Percentiles rank a stretch among this genome's conserved stretches.
phyloP scores from a whole-genome alignment of 2,888 invertebrate species.

The Hypolimnas misippus region DNA sequence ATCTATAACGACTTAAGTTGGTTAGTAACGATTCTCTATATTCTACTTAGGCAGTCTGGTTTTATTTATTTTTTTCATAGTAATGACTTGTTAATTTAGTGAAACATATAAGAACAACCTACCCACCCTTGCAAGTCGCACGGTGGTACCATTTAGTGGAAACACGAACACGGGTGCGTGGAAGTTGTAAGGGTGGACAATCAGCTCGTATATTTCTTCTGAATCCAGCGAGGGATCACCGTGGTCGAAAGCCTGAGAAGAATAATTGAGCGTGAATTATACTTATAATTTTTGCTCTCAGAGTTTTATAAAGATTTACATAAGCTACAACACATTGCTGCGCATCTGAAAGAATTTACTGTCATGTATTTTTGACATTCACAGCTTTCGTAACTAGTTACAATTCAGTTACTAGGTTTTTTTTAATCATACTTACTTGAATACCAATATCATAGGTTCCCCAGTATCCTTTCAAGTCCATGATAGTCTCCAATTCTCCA shows the following conservation, averaged over 20 bases:
- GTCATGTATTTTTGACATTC: too few species aligned
- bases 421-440: constrained; percentile 60
- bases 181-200: constrained; percentile 84
- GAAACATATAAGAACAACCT: background rate
- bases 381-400: too few species aligned
- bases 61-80: background rate
- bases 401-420: background rate
- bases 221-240: constrained; percentile 70
- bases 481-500: constrained; percentile 71
- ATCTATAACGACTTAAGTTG: too few species aligned
- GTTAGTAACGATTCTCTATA: too few species aligned
- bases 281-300: background rate
- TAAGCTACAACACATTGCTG: too few species aligned
- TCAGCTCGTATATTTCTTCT: constrained; percentile 69
- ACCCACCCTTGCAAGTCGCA: constrained; percentile 74
- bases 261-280: background rate
- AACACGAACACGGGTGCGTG: constrained; percentile 80
- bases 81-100: too few species aligned
- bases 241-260: constrained; percentile 80
- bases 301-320: background rate
- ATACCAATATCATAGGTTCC: constrained; percentile 83
- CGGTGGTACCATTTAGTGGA: constrained; percentile 61
- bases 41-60: too few species aligned
- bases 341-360: constrained; percentile 24
- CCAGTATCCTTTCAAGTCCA: constrained; percentile 80